Conservation (phyloP, 2,113 vertebrate species). For the Ovis canadensis region DNA sequence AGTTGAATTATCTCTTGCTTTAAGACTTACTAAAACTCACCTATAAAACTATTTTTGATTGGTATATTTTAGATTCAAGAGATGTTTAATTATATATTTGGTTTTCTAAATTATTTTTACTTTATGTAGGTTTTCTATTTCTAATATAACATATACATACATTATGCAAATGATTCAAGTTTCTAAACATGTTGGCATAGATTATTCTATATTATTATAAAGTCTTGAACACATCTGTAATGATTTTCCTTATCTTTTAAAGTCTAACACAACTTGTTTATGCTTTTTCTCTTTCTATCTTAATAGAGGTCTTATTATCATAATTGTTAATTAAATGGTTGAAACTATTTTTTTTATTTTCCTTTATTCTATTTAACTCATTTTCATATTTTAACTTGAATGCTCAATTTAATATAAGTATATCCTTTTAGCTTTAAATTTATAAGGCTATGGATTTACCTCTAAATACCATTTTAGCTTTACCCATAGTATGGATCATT, state of each 20-base stretch:
- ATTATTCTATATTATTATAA: not conserved
- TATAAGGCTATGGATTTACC: not conserved
- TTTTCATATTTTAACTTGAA: not conserved
- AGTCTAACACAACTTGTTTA: not conserved
- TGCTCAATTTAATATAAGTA: not conserved
- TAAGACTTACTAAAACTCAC: not conserved
- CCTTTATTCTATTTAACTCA: not conserved
- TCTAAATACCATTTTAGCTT: not conserved
- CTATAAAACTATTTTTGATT: not conserved
- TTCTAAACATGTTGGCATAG: not conserved
- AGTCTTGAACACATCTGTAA: not conserved
- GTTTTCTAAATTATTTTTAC: not conserved
- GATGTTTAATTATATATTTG: not conserved
- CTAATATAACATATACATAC: not conserved
- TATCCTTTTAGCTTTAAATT: not conserved
- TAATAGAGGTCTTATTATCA: not conserved
- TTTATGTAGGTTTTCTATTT: not conserved
- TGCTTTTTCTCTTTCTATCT: not conserved
- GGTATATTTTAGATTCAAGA: not conserved
- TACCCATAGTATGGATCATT: not conserved
- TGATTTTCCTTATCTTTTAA: not conserved
- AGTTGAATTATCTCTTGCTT: not conserved
- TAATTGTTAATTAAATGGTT: not conserved
- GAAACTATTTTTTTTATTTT: not conserved
- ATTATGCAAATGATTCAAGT: not conserved